Evolutionary conservation across 2,113 vertebrate genomes (phyloP), one percentile per base, ranked within the genome.

Genomic region (Saguinus imperator): DNA sequence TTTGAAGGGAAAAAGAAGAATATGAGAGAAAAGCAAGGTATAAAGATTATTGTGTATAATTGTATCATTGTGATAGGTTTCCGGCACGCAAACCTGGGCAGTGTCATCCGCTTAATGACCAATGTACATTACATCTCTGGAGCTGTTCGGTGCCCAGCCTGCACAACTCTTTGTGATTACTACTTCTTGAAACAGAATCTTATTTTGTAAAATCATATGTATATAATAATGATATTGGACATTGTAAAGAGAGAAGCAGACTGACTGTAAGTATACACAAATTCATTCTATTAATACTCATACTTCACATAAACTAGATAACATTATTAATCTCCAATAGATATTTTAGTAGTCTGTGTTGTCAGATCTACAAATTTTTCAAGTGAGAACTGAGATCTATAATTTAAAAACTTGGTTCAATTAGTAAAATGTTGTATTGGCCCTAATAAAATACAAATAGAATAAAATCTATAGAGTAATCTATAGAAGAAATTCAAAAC

Each of bases 41-140:
- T 4, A 29, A 52, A 3, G 1, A 20, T 37, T 13, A 7, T 3
- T 52, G 18, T 8, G 1, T 23, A 20, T 12, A 11, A 0, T 9
- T 80, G 1, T 20, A 29, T 12, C 8, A 0, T 7, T 84, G 8
- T 68, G 2, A 0, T 37, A 80, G 10, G 13, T 55, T 2, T 40
- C 6, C 6, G 35, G 4, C 27, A 25, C 0, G 17, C 45, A 61
- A 21, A 52, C 2, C 3, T 72, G 6, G 14, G 3, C 5, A 57
- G 0, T 25, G 10, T 57, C 52, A 82, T 8, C 2, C 27, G 50
- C n/a, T 83, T 72, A n/a, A 61, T 40, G 68, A 79, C 37, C 6
- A 32, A 11, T 61, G 50, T 61, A 27, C 37, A 64, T 79, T 73
- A 35, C 6, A n/a, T 79, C 23, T 2, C 29, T 45, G 52, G 0